Percentiles rank a stretch among this genome's conserved stretches.
Evolutionary conservation across 2,113 vertebrate species (phyloP).

Genomic region (Brachyhypopomus gauderio): DNA sequence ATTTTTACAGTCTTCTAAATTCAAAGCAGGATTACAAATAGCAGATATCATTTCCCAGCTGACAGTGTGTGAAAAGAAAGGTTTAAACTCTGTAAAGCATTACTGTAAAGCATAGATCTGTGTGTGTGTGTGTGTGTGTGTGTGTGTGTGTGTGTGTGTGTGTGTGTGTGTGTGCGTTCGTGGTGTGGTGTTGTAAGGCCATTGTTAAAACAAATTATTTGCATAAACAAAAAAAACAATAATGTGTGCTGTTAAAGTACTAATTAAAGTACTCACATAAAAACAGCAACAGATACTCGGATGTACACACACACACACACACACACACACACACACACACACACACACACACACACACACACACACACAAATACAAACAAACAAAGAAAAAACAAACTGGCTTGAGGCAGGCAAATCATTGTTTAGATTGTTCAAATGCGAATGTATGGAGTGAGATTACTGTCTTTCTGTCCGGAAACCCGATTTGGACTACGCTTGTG

Average conservation of each 20-base stretch:
- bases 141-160: background rate
- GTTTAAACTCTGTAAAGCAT: background rate
- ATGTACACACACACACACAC: background rate
- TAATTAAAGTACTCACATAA: background rate
- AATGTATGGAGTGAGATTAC: no score
- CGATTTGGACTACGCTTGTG: no score
- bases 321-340: background rate
- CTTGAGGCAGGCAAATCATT: conserved; percentile 32
- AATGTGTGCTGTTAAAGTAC: no score
- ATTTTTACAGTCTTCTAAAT: conserved; percentile 20
- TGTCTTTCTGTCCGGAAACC: no score
- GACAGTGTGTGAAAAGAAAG: background rate
- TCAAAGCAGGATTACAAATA: conserved; percentile 28
- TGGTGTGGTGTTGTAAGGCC: no score
- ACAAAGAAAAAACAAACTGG: no score
- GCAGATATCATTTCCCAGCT: conserved; percentile 21
- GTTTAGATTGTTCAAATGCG: conserved; percentile 2
- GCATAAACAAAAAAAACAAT: no score
- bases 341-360: background rate
- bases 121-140: background rate
- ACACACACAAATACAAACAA: no score
- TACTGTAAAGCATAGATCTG: conserved; percentile 25
- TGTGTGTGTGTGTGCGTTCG: background rate
- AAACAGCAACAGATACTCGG: no score
- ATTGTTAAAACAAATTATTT: no score